Percentiles rank a stretch among this genome's conserved stretches.
Conservation (phyloP, 2,113 vertebrate species). For the Nicator chloris region DNA sequence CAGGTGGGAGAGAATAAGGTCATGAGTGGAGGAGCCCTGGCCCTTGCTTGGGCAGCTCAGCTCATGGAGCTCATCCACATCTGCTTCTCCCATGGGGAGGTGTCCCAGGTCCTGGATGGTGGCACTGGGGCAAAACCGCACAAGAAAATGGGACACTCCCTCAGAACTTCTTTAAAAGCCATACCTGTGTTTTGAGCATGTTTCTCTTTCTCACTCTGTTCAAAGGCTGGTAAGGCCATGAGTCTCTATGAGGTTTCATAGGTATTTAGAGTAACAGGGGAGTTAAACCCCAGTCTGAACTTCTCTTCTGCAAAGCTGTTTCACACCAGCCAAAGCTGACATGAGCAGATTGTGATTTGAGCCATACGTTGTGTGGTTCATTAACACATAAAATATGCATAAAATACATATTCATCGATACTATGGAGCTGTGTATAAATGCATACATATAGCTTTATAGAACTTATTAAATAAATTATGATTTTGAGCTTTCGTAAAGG, state of each 20-base stretch:
- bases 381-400: constrained; percentile 13
- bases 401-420: neutral
- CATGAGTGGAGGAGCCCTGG: neutral
- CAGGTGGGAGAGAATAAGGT: neutral
- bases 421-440: neutral
- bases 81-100: neutral
- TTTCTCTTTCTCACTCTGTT: neutral
- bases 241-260: neutral
- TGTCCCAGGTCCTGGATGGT: neutral
- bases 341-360: neutral
- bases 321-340: neutral
- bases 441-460: neutral
- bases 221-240: neutral
- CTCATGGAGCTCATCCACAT: neutral
- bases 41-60: neutral
- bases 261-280: neutral
- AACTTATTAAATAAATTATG: neutral
- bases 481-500: neutral
- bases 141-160: neutral
- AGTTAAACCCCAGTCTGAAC: neutral
- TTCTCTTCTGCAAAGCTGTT: neutral
- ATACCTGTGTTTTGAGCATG: neutral
- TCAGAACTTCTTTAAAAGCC: neutral
- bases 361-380: neutral
- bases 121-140: neutral